Conservation (phyloP, 2,888 invertebrate genomes). For the Deladenus siricidicola region DNA sequence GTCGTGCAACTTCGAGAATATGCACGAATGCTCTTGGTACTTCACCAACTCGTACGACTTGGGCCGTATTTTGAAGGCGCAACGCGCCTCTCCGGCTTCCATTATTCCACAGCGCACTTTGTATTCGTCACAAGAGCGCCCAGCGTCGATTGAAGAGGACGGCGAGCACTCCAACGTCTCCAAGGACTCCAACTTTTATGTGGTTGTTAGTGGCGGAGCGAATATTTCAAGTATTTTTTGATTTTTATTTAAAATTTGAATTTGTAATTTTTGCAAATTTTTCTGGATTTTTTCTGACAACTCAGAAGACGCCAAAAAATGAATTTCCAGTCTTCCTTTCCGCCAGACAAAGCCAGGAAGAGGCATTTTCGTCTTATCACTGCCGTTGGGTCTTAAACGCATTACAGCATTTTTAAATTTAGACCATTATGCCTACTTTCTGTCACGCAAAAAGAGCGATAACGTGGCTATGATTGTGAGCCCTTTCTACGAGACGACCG, state of each 20-base stretch:
- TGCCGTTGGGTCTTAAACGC: background rate
- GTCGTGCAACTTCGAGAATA: slow-evolving; percentile 7
- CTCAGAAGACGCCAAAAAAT: background rate
- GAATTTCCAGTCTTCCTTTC: background rate
- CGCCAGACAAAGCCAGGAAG: no score
- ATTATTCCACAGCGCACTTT: slow-evolving; percentile 4
- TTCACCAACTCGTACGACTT: slow-evolving; percentile 4
- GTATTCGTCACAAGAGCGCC: background rate
- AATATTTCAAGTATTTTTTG: slow-evolving; percentile 16
- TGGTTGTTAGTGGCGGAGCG: slow-evolving; percentile 13
- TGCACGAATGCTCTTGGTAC: background rate
- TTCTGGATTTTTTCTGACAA: background rate
- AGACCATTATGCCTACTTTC: slow-evolving; percentile 32
- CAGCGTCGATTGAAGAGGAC: no score
- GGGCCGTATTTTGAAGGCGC: background rate
- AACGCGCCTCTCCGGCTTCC: slow-evolving; percentile 4
- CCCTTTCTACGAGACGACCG: slow-evolving; percentile 31
- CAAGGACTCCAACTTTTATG: slow-evolving; percentile 4
- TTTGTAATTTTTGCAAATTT: no score
- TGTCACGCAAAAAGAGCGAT: slow-evolving; percentile 3
- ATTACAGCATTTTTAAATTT: slow-evolving; percentile 10
- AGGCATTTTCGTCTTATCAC: background rate
- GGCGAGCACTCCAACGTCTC: background rate
- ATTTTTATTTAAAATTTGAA: no score
- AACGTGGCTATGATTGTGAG: slow-evolving; percentile 33